Evolutionary conservation across 2,888 invertebrate genomes (phyloP).

Genomic region (Agriotes lineatus): DNA sequence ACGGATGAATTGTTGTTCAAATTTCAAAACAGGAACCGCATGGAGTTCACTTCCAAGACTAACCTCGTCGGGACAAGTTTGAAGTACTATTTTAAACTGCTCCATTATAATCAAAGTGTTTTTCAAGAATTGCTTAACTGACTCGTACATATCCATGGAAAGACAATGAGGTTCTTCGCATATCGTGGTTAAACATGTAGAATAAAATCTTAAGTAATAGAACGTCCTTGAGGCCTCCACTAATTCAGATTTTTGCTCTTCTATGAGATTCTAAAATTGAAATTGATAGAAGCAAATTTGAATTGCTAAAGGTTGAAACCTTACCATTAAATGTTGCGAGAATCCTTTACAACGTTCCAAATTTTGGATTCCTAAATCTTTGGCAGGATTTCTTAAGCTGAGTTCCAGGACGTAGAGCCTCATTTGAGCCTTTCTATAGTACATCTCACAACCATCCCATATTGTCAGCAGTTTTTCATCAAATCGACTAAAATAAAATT

Average conservation of each 20-base stretch:
- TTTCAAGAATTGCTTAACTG: slow-evolving; percentile 68
- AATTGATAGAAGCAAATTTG: no score
- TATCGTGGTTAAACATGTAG: slow-evolving; percentile 62
- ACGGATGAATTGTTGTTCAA: slow-evolving; percentile 52
- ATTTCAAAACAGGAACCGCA: slow-evolving; percentile 56
- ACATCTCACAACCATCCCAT: slow-evolving; percentile 82
- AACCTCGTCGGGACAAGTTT: slow-evolving; percentile 70
- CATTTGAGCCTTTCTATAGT: slow-evolving; percentile 80
- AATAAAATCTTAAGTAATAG: slow-evolving; percentile 70
- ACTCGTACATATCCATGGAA: slow-evolving; percentile 59
- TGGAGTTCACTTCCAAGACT: slow-evolving; percentile 53
- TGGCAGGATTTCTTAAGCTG: slow-evolving; percentile 76
- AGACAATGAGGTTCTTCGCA: slow-evolving; percentile 56
- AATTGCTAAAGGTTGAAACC: no score
- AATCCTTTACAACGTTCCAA: slow-evolving; percentile 90
- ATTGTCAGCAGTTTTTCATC: slow-evolving; percentile 68
- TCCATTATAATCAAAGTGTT: slow-evolving; percentile 71
- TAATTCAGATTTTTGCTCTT: slow-evolving; percentile 75
- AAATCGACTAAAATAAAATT: slow-evolving; percentile 62
- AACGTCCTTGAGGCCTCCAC: slow-evolving; percentile 71
- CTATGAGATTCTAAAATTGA: slow-evolving; percentile 74
- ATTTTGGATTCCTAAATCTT: slow-evolving; percentile 84
- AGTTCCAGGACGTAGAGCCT: slow-evolving; percentile 75
- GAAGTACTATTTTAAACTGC: slow-evolving; percentile 77
- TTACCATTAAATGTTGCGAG: slow-evolving; percentile 81